Conservation (phyloP, 2,888 invertebrate species). For the Criorhina ranunculi region DNA sequence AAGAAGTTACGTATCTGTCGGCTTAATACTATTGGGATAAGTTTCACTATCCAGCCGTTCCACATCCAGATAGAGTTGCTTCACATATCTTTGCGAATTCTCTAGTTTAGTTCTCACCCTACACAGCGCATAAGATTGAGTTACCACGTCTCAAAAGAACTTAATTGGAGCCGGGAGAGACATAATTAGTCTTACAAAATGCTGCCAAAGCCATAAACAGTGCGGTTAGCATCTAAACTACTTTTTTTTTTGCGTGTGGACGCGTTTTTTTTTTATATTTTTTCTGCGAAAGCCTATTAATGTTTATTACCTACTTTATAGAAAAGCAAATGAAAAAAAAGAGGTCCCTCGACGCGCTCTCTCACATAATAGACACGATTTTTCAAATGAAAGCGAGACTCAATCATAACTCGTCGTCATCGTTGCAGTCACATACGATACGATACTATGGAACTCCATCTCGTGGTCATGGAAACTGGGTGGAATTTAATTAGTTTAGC, state of each 20-base stretch:
- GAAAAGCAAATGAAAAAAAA: conserved; percentile 29
- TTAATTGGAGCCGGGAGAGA: conserved; percentile 65
- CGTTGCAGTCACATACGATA: conserved; percentile 3
- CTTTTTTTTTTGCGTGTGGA: conserved; percentile 29
- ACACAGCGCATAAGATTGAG: conserved; percentile 38
- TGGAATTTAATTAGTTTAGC: conserved; percentile 71
- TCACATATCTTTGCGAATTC: conserved; percentile 46
- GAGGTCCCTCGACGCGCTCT: conserved; percentile 43
- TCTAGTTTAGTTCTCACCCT: conserved; percentile 64
- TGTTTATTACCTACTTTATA: conserved; percentile 49
- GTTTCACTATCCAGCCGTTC: conserved; percentile 57
- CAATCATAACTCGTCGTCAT: conserved; percentile 41
- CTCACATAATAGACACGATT: conserved; percentile 62
- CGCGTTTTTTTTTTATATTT: conserved; percentile 7
- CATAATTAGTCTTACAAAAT: conserved; percentile 68
- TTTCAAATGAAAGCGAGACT: conserved; percentile 73
- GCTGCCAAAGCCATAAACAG: conserved; percentile 67
- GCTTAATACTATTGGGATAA: neutral
- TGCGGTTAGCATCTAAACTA: conserved; percentile 52
- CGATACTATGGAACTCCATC: conserved; percentile 57
- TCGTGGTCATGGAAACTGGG: conserved; percentile 73
- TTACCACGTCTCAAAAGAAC: conserved; percentile 51
- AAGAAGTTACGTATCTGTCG: conserved; percentile 16
- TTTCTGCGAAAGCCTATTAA: conserved; percentile 42
- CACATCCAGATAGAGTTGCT: conserved; percentile 23